Evolutionary conservation across 2,113 vertebrate genomes (phyloP).

Genomic region (Varanus salvator): DNA sequence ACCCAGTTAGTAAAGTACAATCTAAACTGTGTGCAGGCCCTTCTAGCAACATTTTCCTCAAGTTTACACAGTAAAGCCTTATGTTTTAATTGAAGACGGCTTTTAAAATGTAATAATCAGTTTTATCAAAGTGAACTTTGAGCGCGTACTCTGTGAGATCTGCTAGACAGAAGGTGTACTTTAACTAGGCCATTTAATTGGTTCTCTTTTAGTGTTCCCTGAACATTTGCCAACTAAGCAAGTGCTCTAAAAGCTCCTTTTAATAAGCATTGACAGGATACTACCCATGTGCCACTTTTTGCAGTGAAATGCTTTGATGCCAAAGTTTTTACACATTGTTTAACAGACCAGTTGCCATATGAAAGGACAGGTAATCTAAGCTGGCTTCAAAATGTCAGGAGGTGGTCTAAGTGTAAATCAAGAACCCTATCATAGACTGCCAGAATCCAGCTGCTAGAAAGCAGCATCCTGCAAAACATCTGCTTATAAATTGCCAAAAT

Average conservation of each 20-base stretch:
- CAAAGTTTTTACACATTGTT: neutral
- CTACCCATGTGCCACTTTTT: neutral
- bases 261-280: neutral
- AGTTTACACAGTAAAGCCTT: neutral
- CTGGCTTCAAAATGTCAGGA: accelerated
- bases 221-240: neutral
- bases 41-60: neutral
- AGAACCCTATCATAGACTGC: conserved; percentile 6
- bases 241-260: neutral
- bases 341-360: no score
- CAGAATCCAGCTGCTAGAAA: neutral
- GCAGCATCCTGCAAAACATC: neutral
- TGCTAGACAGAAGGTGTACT: neutral
- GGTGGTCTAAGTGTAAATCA: neutral
- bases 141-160: conserved; percentile 7
- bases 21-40: neutral
- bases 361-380: no score
- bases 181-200: conserved; percentile 8
- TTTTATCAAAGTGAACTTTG: neutral
- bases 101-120: conserved; percentile 12
- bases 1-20: neutral
- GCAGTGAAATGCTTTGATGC: neutral
- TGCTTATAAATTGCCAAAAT: no score
- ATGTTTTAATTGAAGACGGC: neutral
- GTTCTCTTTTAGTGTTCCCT: neutral